Base-by-base conservation (phyloP, 1,140 invertebrate genomes). In the Caenorhabditis brenneri region DNA sequence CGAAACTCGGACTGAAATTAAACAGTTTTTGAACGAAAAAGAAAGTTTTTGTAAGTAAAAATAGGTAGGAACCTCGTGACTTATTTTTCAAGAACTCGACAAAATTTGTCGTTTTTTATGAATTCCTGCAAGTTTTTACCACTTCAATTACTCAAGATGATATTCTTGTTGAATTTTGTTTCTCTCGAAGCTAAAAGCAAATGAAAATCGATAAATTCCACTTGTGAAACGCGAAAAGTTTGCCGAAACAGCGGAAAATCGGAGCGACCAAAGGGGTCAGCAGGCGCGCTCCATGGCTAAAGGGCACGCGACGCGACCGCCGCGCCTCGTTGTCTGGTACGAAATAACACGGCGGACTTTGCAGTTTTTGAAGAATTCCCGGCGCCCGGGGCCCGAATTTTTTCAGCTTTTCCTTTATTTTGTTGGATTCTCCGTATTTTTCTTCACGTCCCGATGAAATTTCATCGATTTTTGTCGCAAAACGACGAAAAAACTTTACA, bases 281-380 rank as follows among this genome's bases (percentile, higher is more conserved):
- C 4, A 80, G 7, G 42, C 29, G n/a, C 60, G 58, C 81, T 36
- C 48, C 48, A 55, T 16, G 27, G 48, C 29, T 7, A 36, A 55
- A n/a, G 5, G 36, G n/a, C 48, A 53, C 48, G 79, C 51, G 51
- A 53, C 51, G 51, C 48, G 51, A 55, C 79, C 36, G 79, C 48
- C 9, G 19, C 48, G 33, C 79, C 6, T 15, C 65, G 4, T 12
- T 10, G 65, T 74, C 65, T 74, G 65, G 65, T n/a, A 74, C 65
- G 36, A 42, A 74, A 74, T 74, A 74, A 42, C 65, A 74, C 65
- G 36, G n/a, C 65, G 36, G 65, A 42, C 36, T 74, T 74, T 74
- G 65, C 36, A 42, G 65, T 74, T 74, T 74, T 74, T 74, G 36
- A 31, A 74, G 29, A 39, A 22, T 74, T 74, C 36, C 29, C 29